phyloP scores from a whole-genome alignment of 2,797 vertebrate genomes.

The Poecilia velifera region DNA sequence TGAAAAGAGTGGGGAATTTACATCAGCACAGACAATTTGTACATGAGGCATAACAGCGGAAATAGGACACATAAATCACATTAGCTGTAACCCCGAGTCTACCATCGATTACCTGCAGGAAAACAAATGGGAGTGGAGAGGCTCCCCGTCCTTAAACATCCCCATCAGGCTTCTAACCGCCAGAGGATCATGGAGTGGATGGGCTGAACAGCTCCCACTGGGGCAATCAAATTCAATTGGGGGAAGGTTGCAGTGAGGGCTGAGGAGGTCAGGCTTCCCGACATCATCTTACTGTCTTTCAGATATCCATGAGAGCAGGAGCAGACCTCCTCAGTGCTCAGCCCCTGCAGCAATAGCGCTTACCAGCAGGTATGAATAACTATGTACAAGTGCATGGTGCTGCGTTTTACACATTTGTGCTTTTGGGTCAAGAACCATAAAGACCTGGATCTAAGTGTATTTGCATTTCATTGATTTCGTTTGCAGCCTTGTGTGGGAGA shows the following conservation, averaged over 20 bases:
- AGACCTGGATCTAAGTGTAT: conserved; percentile 39
- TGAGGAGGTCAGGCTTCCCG: background rate
- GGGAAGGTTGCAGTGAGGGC: background rate
- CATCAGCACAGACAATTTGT: conserved; percentile 83
- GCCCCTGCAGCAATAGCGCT: conserved; percentile 6
- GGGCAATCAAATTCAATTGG: conserved; percentile 46
- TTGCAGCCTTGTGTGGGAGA: conserved; percentile 43
- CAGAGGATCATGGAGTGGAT: conserved; percentile 59
- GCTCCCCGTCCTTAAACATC: conserved; percentile 75
- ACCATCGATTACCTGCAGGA: conserved; percentile 82
- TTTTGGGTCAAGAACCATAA: conserved; percentile 39
- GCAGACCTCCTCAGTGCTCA: conserved; percentile 25
- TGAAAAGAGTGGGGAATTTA: conserved; percentile 76
- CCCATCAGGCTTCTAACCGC: conserved; percentile 69
- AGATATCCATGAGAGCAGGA: conserved; percentile 17
- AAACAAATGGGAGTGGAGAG: conserved; percentile 81
- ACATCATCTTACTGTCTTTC: background rate
- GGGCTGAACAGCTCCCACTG: conserved; percentile 50
- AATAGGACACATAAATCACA: conserved; percentile 86
- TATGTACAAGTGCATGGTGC: background rate
- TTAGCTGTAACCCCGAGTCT: conserved; percentile 79
- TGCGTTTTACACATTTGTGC: conserved; percentile 13
- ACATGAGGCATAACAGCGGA: conserved; percentile 83
- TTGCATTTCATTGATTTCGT: conserved; percentile 58
- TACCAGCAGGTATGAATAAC: conserved; percentile 11